Base-by-base conservation (phyloP, 2,797 vertebrate genomes). In the Ctenopoma kingsleyae region DNA sequence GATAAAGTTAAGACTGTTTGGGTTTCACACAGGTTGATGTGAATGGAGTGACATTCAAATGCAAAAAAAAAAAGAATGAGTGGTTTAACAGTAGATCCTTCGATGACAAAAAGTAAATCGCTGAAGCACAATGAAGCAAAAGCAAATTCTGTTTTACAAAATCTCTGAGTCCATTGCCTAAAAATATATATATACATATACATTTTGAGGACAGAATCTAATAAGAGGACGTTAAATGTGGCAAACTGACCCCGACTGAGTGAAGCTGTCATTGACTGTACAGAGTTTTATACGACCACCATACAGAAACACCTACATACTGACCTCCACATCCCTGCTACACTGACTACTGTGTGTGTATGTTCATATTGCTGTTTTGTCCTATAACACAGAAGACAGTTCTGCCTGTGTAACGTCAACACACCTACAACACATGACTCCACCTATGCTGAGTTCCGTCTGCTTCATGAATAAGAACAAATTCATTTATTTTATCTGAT, bases 301-400 rank as follows among this genome's bases (percentile, higher is more conserved):
- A 49, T 12, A 17, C 0, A 15, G n/a, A 57, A 36, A 76, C 69
- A 59, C n/a, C 15, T 2, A 12, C 15, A 60, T 10, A 44, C 43
- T 27, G 53, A 40, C n/a, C 43, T 25, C 36, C 11, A 63, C 19
- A 46, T 64, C 52, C 36, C 76, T 72, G 78, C 84, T 83, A 86
- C 83, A 85, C 62, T 12, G 52, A 60, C 56, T 51, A 62, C 77
- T 73, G 51, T 35, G 48, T 38, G 23, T 22, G 8, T 41, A 19
- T 59, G 56, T 30, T 79, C 17, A 48, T 83, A 78, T 81, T 86
- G 73, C 82, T 52, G 55, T 67, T 52, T 51, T n/a, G 15, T 48
- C 43, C 12, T 0, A 4, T 1, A 20, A 55, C 49, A 57, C 11
- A 0, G 2, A 57, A 38, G 22, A 22, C 16, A 23, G 30, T 17